Base-by-base conservation (phyloP, 2,797 vertebrate species). In the Poeciliopsis turneri region DNA sequence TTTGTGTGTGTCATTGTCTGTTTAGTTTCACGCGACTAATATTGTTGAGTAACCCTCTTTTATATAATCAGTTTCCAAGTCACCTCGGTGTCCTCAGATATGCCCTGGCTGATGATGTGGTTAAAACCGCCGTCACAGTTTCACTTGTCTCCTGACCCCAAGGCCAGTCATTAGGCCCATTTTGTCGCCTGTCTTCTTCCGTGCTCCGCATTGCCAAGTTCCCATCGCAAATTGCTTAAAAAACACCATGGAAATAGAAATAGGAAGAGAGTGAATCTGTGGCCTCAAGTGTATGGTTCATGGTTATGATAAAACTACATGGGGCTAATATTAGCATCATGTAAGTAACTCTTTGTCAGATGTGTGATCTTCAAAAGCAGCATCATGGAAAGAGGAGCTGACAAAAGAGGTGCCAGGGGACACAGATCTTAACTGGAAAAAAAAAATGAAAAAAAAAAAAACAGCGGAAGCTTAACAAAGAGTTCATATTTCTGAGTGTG, bases 141-240 rank as follows among this genome's bases (percentile, higher is more conserved):
- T 78, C 36, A 18, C 36, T 28, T 1, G 5, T 72, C 75, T 77
- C 64, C 74, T 49, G 30, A 80, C 91, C 91, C 87, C 59, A 77
- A 87, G 86, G 93, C 84, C 79, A 82, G 85, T 93, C 93, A 92
- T 94, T 94, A 94, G 78, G 84, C 80, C 87, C 89, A 93, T 93
- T 94, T 90, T 92, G 88, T 92, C 71, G 82, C 84, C 81, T 84
- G 93, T 90, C 92, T 82, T 89, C 87, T 92, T 85, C 53, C 49
- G 41, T 82, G 82, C 36, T 75, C 83, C 28, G 84, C 86, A 46
- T 68, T 68, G 46, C 76, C 23, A 20, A 80, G 66, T 85, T 84
- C 82, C 82, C 47, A 57, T 41, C 30, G 73, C 78, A 88, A 88
- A 87, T 81, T 81, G 84, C 80, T 83, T 68, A 49, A 86, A 51